A percentile compares a stretch with the other conserved stretches of the same genome.
phyloP scores from a whole-genome alignment of 1,140 invertebrate species.

The Odontomachus brunneus region DNA sequence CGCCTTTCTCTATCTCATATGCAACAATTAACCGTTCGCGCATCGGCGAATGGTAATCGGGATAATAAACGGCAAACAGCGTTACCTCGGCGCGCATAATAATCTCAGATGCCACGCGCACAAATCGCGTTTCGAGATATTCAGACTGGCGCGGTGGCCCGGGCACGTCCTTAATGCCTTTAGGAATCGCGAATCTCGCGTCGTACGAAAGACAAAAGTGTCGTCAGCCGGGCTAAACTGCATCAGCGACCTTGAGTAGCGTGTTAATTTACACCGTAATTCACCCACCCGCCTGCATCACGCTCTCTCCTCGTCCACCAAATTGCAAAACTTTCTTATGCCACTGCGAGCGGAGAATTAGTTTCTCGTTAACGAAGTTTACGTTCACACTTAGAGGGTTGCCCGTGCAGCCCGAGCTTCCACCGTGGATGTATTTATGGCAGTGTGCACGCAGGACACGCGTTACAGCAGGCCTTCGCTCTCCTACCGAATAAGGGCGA shows the following conservation, averaged over 20 bases:
- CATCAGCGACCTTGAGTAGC: constrained; percentile 70
- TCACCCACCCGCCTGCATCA: constrained; percentile 44
- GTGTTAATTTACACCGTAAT: constrained; percentile 74
- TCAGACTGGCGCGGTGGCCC: neutral
- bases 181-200: constrained; percentile 50
- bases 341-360: constrained; percentile 78
- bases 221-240: constrained; percentile 51
- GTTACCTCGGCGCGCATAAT: constrained; percentile 2
- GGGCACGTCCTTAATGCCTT: constrained; percentile 11
- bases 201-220: constrained; percentile 48
- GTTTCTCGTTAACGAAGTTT: constrained; percentile 84
- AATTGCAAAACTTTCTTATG: constrained; percentile 75
- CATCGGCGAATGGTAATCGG: constrained; percentile 27
- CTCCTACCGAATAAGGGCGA: constrained; percentile 53
- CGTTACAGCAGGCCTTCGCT: constrained; percentile 64
- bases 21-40: neutral
- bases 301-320: constrained; percentile 35
- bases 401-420: constrained; percentile 18
- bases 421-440: constrained; percentile 77
- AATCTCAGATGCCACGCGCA: constrained; percentile 34
- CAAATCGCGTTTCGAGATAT: constrained; percentile 47
- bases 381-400: constrained; percentile 74
- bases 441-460: constrained; percentile 75
- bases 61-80: constrained; percentile 35
- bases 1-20: neutral